A percentile compares a stretch with the other conserved stretches of the same genome.
Conservation (phyloP, 2,113 vertebrate genomes). For the Sphyrna mokarran region DNA sequence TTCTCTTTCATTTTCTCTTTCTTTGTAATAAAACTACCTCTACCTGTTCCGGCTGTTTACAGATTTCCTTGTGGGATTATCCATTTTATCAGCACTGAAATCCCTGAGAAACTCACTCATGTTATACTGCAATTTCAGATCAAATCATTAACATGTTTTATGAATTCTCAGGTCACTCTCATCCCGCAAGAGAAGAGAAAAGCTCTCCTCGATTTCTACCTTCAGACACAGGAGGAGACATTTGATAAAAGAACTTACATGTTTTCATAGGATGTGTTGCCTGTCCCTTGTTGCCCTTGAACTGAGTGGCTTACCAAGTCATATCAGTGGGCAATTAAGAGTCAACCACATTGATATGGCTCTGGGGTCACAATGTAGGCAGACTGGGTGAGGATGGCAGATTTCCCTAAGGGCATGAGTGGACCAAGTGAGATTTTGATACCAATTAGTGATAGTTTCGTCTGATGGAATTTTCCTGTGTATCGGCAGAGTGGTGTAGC, state of each 20-base stretch:
- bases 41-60: background rate
- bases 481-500: too few species aligned
- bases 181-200: background rate
- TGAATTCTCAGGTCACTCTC: background rate
- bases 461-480: too few species aligned
- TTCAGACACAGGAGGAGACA: background rate
- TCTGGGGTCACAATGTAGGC: too few species aligned
- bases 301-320: too few species aligned
- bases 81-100: background rate
- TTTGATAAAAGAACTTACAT: background rate
- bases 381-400: too few species aligned
- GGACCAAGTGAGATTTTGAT: too few species aligned
- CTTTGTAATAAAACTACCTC: background rate
- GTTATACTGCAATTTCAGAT: background rate
- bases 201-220: background rate
- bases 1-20: background rate
- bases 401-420: too few species aligned
- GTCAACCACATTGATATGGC: too few species aligned
- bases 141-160: background rate
- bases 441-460: too few species aligned
- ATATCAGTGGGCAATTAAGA: too few species aligned
- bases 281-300: too few species aligned
- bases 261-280: too few species aligned
- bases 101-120: background rate
- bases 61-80: background rate